Base-by-base conservation (phyloP, 2,888 invertebrate species). In the Apantesis nais region DNA sequence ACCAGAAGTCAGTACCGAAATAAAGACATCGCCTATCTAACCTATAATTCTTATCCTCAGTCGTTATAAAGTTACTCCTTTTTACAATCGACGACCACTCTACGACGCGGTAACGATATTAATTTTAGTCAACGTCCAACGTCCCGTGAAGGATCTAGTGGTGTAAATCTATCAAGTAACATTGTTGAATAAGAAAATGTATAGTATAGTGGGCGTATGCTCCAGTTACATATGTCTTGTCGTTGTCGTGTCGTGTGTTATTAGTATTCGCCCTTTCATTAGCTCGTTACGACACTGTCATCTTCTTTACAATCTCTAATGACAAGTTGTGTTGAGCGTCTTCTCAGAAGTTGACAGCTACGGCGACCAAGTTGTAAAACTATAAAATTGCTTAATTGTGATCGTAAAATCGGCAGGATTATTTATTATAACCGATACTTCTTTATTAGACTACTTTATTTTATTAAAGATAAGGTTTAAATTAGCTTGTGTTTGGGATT, bases 271-370 rank as follows among this genome's bases (percentile, higher is more conserved):
- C 64, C 31, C 79, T 79, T 86, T 90, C 90, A 91, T 92, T 91
- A 90, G 77, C 92, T 93, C 86, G 92, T 93, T 93, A 92, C 88
- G 85, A 87, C 88, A 88, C 92, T 93, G 93, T 91, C 93, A 87
- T 91, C 90, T 82, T 75, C 73, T 93, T 94, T 94, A 94, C 91
- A 88, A 86, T 88, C 92, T 82, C 84, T 94, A 94, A 94, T 94
- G 92, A 93, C 92, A 92, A 85, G 85, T 80, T 77, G 73, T 68
- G 74, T 73, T 78, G 78, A 81, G 75, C 85, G 81, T 84, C 83
- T 93, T 94, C 93, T 89, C 87, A 90, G 94, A 94, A 94, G 93
- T 92, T 92, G 93, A 93, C 93, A 93, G 88, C 85, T 81, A 83
- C 82, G 82, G 85, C 85, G 82, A 83, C 85, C 82, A 77, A 73